Conservation (phyloP, 2,888 invertebrate species). For the Terebella lapidaria region DNA sequence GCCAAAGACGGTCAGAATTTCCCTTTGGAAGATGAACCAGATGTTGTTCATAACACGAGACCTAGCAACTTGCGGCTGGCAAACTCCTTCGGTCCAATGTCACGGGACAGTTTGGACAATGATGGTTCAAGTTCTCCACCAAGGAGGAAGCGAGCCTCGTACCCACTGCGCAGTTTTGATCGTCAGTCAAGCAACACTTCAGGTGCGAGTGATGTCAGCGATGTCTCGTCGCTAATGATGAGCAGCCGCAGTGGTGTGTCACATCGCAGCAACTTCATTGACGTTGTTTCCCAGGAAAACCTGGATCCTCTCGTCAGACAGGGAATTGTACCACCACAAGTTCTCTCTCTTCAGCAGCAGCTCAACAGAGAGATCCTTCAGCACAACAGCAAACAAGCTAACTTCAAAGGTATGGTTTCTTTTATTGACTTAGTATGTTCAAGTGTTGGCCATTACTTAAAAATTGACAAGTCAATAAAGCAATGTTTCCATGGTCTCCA, state of each 20-base stretch:
- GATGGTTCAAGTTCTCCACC: too few species aligned
- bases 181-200: neutral
- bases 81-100: too few species aligned
- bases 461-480: too few species aligned
- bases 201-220: neutral
- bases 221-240: neutral
- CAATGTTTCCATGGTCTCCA: too few species aligned
- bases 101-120: too few species aligned
- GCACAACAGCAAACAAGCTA: too few species aligned
- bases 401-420: too few species aligned
- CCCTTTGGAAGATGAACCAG: neutral
- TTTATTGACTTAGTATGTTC: too few species aligned
- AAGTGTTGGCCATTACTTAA: too few species aligned
- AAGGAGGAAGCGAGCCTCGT: too few species aligned
- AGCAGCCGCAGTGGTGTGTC: neutral
- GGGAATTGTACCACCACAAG: neutral
- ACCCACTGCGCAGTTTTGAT: neutral
- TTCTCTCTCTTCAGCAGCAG: neutral
- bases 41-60: neutral
- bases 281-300: neutral
- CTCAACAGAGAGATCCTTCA: neutral
- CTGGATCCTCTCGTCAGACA: neutral
- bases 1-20: too few species aligned
- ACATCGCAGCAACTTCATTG: neutral
- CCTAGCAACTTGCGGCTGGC: too few species aligned